phyloP scores from a whole-genome alignment of 2,113 vertebrate species.

The Budorcas taxicolor region DNA sequence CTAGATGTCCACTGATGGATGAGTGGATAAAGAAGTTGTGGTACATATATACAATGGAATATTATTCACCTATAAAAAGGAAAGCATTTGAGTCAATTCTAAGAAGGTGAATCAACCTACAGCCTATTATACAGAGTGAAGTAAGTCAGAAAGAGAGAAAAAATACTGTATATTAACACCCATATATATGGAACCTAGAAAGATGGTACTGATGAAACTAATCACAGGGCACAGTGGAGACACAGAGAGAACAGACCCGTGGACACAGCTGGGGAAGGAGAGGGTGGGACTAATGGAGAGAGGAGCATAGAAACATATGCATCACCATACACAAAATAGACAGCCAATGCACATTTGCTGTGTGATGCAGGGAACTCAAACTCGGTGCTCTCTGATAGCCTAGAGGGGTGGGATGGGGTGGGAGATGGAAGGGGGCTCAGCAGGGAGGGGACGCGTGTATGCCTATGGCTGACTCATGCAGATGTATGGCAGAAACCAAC shows the following conservation, averaged over 20 bases:
- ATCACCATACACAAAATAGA: neutral
- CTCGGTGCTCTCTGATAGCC: accelerated
- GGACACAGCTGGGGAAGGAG: neutral
- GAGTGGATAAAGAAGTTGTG: neutral
- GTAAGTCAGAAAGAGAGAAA: neutral
- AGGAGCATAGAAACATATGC: neutral
- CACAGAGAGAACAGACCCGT: neutral
- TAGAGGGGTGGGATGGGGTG: neutral
- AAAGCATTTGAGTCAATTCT: neutral
- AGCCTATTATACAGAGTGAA: neutral
- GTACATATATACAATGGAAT: neutral
- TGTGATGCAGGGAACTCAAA: neutral
- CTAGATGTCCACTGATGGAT: neutral
- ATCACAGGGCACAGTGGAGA: neutral
- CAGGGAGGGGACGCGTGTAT: accelerated
- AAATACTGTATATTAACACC: neutral
- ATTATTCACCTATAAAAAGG: neutral
- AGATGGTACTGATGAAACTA: neutral
- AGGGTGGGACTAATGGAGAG: neutral
- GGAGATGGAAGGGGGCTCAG: neutral
- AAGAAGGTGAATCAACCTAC: neutral
- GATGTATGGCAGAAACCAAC: neutral
- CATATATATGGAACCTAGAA: neutral
- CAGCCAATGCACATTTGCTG: neutral
- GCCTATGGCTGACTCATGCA: neutral